Conservation (phyloP, 2,113 vertebrate species). For the Thryonomys swinderianus region DNA sequence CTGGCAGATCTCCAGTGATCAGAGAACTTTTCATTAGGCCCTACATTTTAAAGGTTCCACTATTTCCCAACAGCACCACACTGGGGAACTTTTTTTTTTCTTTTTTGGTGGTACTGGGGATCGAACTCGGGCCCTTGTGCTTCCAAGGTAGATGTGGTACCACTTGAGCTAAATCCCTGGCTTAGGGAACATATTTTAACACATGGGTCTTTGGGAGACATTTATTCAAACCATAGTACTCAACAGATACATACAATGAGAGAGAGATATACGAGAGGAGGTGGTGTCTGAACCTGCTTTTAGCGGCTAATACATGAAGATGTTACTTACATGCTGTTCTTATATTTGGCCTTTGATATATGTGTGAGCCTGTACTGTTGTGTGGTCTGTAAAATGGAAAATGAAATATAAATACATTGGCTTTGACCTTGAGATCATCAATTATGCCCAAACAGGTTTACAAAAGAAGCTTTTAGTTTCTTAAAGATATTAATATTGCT, state of each 20-base stretch:
- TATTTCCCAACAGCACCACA: background rate
- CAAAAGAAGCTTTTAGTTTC: slow-evolving; percentile 80
- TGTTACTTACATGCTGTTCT: slow-evolving; percentile 2
- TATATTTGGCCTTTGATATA: slow-evolving; percentile 32
- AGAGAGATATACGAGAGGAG: background rate
- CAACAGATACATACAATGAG: background rate
- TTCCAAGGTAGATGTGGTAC: too few relatives aligned
- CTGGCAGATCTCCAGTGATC: background rate
- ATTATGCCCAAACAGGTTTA: slow-evolving; percentile 70
- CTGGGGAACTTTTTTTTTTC: too few relatives aligned
- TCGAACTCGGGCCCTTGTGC: too few relatives aligned
- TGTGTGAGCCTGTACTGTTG: slow-evolving; percentile 43
- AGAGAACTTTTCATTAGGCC: background rate
- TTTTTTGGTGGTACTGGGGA: too few relatives aligned
- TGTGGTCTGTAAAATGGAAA: slow-evolving; percentile 65
- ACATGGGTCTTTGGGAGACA: background rate
- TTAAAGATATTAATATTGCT: slow-evolving; percentile 69
- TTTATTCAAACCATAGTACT: background rate
- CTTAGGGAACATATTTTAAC: background rate
- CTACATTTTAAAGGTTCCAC: background rate
- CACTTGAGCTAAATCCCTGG: too few relatives aligned
- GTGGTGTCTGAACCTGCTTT: background rate
- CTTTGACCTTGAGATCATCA: slow-evolving; percentile 78
- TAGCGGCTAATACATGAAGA: background rate
- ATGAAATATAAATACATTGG: slow-evolving; percentile 76